A percentile compares a stretch with the other conserved stretches of the same genome.
These are phyloP conservation scores for Mellivora capensis DNA, from an alignment of 2,113 vertebrate genomes.

Conservation along the genomic window DNA sequence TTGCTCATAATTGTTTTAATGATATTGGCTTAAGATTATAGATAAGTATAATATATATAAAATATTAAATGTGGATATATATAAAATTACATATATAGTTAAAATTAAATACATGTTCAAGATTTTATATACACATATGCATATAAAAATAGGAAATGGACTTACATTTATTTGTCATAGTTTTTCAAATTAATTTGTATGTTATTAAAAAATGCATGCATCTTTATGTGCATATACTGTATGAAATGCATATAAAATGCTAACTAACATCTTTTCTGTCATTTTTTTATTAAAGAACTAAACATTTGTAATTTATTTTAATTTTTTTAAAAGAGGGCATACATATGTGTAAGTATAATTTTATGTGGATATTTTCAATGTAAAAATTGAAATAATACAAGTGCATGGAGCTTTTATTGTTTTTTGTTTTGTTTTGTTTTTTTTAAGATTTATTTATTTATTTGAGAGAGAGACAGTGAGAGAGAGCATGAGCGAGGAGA, in stretches of 20 bases:
- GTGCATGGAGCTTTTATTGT: not conserved
- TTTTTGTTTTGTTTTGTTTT: too few relatives aligned
- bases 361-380: not conserved
- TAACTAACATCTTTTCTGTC: not conserved
- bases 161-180: not conserved
- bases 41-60: not conserved
- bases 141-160: not conserved
- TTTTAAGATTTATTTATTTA: too few relatives aligned
- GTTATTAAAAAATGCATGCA: not conserved
- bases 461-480: too few relatives aligned
- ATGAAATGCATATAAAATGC: not conserved
- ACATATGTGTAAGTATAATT: not conserved
- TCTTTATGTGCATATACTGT: not conserved
- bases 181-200: not conserved
- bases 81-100: not conserved
- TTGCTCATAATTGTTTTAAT: not conserved
- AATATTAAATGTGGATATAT: not conserved
- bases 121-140: not conserved
- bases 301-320: not conserved
- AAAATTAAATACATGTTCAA: not conserved
- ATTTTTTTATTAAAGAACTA: not conserved
- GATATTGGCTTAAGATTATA: not conserved
- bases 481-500: too few relatives aligned
- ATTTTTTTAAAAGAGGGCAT: not conserved
- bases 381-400: not conserved